Conservation (phyloP, 2,113 vertebrate genomes). For the Micronycteris hirsuta region DNA sequence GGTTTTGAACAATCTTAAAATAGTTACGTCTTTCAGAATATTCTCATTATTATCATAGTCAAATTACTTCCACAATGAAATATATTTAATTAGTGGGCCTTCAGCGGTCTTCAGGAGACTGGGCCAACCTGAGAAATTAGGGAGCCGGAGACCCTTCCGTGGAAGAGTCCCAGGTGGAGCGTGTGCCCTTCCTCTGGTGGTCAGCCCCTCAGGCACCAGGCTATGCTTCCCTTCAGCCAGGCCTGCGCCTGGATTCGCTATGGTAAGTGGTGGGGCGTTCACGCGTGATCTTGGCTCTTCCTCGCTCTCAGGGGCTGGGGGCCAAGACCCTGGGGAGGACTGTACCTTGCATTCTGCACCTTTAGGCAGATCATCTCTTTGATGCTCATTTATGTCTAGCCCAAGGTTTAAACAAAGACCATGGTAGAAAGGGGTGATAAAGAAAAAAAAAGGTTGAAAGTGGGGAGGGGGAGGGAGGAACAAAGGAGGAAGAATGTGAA, state of each 20-base stretch:
- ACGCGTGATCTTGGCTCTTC: background rate
- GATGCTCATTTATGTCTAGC: background rate
- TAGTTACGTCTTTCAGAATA: background rate
- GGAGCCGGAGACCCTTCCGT: background rate
- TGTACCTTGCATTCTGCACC: fast-evolving
- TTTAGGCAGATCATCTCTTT: background rate
- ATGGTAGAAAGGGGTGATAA: background rate
- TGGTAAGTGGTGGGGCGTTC: background rate
- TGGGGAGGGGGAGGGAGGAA: background rate
- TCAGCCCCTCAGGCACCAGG: background rate
- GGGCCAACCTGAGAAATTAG: background rate
- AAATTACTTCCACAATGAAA: constrained; percentile 49
- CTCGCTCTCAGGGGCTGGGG: background rate
- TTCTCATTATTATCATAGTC: constrained; percentile 32
- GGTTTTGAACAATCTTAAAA: constrained; percentile 49
- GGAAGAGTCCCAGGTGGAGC: background rate
- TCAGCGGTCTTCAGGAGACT: background rate
- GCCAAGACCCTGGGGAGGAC: background rate
- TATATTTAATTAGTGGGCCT: constrained; percentile 26
- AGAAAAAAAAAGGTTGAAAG: background rate
- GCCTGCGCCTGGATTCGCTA: background rate
- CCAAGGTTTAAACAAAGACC: background rate
- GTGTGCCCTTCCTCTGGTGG: background rate
- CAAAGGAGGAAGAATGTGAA: background rate
- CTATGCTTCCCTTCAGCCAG: background rate